phyloP scores from a whole-genome alignment of 1,140 invertebrate species.

The Tribolium castaneum region DNA sequence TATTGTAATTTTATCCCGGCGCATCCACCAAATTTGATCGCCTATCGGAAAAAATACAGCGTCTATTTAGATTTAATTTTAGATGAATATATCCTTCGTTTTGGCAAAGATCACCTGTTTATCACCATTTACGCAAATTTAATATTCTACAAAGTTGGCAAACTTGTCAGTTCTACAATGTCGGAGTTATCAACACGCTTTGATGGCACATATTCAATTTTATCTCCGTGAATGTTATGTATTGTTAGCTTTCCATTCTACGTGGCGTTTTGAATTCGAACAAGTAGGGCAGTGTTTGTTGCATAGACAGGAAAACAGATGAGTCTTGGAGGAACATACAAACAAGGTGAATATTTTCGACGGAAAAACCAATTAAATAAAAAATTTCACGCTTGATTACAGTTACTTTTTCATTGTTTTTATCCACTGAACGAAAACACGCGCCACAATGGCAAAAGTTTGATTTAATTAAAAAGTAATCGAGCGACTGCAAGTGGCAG shows the following conservation, averaged over 20 bases:
- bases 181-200: background rate
- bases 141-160: background rate
- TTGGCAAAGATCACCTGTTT: background rate
- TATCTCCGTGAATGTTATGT: conserved; percentile 1
- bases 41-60: background rate
- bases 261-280: background rate
- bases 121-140: background rate
- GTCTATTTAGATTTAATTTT: background rate
- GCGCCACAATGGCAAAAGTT: background rate
- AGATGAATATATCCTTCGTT: background rate
- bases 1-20: background rate
- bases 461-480: background rate
- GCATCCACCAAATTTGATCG: background rate
- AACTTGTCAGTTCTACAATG: background rate
- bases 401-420: background rate
- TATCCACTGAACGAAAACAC: background rate
- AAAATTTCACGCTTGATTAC: background rate
- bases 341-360: too few relatives aligned
- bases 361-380: too few relatives aligned
- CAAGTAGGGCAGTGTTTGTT: background rate
- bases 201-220: conserved; percentile 6
- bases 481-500: background rate
- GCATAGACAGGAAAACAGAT: background rate
- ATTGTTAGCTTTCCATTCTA: background rate
- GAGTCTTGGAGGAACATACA: background rate